Evolutionary conservation across 2,797 vertebrate genomes (phyloP).

Genomic region (Eurystomus glaucurus): DNA sequence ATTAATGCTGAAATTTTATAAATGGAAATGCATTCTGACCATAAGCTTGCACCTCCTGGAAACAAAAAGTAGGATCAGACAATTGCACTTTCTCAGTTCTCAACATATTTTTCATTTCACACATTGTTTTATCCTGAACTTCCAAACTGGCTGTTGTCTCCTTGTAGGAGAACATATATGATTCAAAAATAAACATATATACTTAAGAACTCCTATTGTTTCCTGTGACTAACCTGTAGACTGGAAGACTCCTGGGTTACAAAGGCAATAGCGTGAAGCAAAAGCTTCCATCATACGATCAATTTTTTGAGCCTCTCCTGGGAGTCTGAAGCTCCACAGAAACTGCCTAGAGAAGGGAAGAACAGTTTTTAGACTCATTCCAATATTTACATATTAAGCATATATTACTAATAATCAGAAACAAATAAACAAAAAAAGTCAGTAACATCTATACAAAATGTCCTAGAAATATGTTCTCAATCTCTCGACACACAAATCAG

Average conservation of each 20-base stretch:
- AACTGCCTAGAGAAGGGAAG: slow-evolving; percentile 89
- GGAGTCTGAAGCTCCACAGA: slow-evolving; percentile 97
- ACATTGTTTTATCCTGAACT: background rate
- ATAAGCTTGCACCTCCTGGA: background rate
- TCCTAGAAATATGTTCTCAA: slow-evolving; percentile 44
- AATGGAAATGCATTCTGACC: background rate
- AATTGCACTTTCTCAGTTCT: background rate
- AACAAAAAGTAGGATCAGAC: background rate
- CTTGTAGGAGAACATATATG: background rate
- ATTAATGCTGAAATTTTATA: background rate
- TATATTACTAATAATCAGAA: background rate
- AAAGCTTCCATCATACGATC: slow-evolving; percentile 99
- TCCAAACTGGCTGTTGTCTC: background rate
- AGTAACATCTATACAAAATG: background rate
- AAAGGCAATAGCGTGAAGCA: slow-evolving; percentile 96
- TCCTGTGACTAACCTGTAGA: slow-evolving; percentile 91
- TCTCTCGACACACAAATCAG: slow-evolving; percentile 57
- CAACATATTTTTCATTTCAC: background rate
- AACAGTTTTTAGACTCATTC: background rate
- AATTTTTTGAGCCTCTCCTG: slow-evolving; percentile 98
- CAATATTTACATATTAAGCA: background rate
- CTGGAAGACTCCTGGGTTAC: slow-evolving; percentile 97
- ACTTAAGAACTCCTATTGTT: background rate
- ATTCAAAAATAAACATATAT: background rate
- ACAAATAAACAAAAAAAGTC: background rate